Evolutionary conservation across 1,140 invertebrate species (phyloP).

Genomic region (Lepidurus apus): DNA sequence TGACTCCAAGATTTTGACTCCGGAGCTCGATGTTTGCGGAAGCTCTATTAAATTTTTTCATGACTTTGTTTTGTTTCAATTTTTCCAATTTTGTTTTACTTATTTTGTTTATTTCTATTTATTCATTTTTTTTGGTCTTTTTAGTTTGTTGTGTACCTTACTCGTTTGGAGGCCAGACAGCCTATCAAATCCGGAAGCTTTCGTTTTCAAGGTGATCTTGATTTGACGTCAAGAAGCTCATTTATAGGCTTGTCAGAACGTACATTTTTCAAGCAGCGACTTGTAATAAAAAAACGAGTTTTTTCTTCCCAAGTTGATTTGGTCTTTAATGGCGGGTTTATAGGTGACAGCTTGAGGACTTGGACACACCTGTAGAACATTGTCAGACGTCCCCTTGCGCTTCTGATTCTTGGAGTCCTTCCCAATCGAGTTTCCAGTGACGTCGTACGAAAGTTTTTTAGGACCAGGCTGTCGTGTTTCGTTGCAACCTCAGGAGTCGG

Average conservation of each 20-base stretch:
- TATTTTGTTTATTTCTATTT: too few relatives aligned
- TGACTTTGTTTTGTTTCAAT: too few relatives aligned
- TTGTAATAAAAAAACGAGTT: not conserved
- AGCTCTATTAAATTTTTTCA: too few relatives aligned
- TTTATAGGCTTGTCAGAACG: not conserved
- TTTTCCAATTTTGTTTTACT: too few relatives aligned
- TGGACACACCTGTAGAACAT: constrained; percentile 17
- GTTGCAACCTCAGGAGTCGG: not conserved
- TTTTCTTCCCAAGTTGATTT: not conserved
- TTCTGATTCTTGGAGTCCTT: not conserved
- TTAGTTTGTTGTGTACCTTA: not conserved
- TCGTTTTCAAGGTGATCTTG: constrained; percentile 2
- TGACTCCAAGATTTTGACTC: too few relatives aligned
- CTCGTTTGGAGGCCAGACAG: not conserved
- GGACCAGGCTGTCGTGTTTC: not conserved
- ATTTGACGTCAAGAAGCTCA: not conserved
- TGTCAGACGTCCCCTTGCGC: not conserved
- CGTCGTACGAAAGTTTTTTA: not conserved
- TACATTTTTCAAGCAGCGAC: not conserved
- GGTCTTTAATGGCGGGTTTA: not conserved
- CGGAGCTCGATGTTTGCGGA: too few relatives aligned
- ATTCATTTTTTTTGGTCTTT: not conserved
- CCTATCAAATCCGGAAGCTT: not conserved
- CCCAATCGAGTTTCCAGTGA: not conserved
- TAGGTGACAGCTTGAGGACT: constrained; percentile 18